phyloP scores from a whole-genome alignment of 2,113 vertebrate species.

The Apistogramma diplotaenia region DNA sequence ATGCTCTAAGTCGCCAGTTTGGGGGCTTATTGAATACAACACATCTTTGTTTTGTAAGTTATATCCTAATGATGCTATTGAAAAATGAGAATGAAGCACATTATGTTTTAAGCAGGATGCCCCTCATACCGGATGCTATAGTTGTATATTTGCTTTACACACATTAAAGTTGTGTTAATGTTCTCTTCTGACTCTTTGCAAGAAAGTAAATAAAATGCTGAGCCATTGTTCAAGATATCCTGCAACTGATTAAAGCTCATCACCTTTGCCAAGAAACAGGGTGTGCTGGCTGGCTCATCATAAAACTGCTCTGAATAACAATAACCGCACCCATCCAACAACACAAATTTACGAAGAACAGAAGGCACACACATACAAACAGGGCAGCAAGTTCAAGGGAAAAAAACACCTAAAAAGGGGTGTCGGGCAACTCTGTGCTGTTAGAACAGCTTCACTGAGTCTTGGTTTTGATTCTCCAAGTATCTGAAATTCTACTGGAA shows the following conservation, averaged over 20 bases:
- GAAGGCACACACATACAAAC: not conserved
- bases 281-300: constrained; percentile 69
- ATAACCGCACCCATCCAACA: constrained; percentile 43
- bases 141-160: not conserved
- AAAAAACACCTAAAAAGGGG: not conserved
- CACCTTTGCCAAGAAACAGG: constrained; percentile 59
- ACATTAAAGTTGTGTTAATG: not conserved
- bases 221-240: constrained; percentile 23
- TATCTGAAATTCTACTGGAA: not conserved
- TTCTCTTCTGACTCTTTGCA: not conserved
- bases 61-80: not conserved
- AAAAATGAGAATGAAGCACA: not conserved
- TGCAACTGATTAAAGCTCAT: constrained; percentile 59
- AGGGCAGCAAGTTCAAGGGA: not conserved
- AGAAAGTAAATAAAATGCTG: not conserved
- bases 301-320: constrained; percentile 29
- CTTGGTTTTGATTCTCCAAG: not conserved
- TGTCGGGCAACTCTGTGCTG: not conserved
- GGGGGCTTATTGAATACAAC: not conserved
- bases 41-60: not conserved
- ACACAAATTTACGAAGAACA: constrained; percentile 31
- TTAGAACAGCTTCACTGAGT: not conserved
- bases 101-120: not conserved
- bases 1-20: not conserved
- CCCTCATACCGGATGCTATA: not conserved